Percentiles rank a stretch among this genome's conserved stretches.
Conservation (phyloP, 1,140 invertebrate species). For the Diabrotica undecimpunctata region DNA sequence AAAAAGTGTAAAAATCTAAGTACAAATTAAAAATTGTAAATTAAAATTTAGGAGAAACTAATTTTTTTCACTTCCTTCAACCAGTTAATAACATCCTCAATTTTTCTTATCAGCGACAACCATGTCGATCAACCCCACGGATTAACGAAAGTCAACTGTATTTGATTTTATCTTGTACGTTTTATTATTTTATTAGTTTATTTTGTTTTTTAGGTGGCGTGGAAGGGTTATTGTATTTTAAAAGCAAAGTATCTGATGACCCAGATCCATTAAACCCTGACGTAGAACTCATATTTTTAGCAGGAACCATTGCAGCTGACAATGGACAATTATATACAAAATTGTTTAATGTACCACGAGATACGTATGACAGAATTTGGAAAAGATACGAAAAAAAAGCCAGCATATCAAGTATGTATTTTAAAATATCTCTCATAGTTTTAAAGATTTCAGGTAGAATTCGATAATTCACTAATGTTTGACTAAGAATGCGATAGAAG, state of each 20-base stretch:
- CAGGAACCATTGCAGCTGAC: background rate
- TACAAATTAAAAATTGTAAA: too few relatives aligned
- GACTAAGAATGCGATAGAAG: too few relatives aligned
- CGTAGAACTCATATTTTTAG: background rate
- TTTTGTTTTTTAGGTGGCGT: conserved; percentile 1
- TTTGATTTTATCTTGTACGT: too few relatives aligned
- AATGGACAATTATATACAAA: background rate
- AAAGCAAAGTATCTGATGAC: background rate
- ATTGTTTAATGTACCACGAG: background rate
- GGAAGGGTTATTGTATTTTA: background rate
- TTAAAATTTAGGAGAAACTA: too few relatives aligned
- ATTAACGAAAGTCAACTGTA: too few relatives aligned
- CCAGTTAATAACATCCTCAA: background rate
- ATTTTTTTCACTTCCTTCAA: too few relatives aligned
- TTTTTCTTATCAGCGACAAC: too few relatives aligned
- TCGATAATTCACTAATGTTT: too few relatives aligned
- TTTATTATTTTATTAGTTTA: too few relatives aligned
- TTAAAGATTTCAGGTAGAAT: too few relatives aligned
- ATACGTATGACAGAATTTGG: conserved; percentile 2
- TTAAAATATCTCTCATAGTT: background rate
- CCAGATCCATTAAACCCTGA: conserved; percentile 8
- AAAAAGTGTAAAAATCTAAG: too few relatives aligned
- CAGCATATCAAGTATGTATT: conserved; percentile 4
- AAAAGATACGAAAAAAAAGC: background rate
- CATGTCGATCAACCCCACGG: too few relatives aligned